phyloP scores from a whole-genome alignment of 2,888 invertebrate species.

The Megaustenia siamemsis region DNA sequence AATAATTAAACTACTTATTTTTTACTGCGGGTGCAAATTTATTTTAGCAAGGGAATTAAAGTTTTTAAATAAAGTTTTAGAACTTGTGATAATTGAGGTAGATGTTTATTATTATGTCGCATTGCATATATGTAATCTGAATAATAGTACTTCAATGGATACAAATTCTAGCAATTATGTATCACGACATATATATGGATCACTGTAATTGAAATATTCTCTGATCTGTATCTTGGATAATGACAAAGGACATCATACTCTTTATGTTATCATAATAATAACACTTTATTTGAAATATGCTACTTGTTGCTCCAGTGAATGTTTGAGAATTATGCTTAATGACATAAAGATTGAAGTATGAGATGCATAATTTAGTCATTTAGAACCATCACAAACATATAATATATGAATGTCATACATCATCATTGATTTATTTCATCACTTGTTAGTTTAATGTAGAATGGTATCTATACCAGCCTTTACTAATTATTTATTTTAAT shows the following conservation, averaged over 20 bases:
- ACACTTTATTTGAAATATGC: not conserved
- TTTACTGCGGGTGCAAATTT: too few relatives aligned
- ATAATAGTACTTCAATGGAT: not conserved
- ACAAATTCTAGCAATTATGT: too few relatives aligned
- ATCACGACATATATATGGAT: not conserved
- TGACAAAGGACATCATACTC: slow-evolving; percentile 9
- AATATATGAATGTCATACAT: not conserved
- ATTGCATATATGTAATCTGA: not conserved
- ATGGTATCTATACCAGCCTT: too few relatives aligned
- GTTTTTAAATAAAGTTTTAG: too few relatives aligned
- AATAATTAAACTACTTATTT: too few relatives aligned
- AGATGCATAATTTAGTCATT: not conserved
- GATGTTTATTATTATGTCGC: not conserved
- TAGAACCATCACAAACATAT: not conserved
- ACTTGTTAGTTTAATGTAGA: not conserved
- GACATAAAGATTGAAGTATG: not conserved
- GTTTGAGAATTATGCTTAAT: not conserved
- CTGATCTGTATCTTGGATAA: not conserved
- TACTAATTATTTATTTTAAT: not conserved
- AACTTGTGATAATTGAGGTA: not conserved
- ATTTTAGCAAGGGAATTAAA: too few relatives aligned
- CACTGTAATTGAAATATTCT: not conserved
- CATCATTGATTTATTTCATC: not conserved
- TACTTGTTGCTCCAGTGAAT: slow-evolving; percentile 1
- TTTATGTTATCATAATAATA: not conserved